A percentile compares a stretch with the other conserved stretches of the same genome.
Evolutionary conservation across 2,113 vertebrate species (phyloP).

Genomic region (Neolamprologus sp.): DNA sequence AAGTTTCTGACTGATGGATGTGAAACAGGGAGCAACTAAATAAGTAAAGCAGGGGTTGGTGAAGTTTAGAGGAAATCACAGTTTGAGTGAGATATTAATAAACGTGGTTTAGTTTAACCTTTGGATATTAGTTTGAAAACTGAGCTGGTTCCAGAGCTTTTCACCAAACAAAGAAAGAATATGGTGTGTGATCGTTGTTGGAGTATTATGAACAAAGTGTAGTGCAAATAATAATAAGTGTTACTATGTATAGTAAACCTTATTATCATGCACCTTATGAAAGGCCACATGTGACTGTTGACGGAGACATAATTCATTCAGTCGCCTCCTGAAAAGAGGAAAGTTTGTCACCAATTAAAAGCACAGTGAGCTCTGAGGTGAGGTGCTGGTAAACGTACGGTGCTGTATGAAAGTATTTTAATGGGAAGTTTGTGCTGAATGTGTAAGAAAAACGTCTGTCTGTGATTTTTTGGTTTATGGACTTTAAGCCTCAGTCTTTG

Average conservation of each 20-base stretch:
- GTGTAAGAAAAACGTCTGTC: background rate
- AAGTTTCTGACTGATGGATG: conserved; percentile 6
- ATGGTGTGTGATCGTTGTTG: fast-evolving
- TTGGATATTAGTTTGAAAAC: fast-evolving
- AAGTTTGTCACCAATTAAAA: background rate
- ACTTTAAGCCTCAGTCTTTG: background rate
- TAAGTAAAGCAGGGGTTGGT: background rate
- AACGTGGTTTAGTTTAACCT: background rate
- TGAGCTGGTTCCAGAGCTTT: background rate
- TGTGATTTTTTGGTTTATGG: background rate
- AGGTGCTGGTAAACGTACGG: background rate
- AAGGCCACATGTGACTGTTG: background rate
- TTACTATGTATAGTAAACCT: fast-evolving
- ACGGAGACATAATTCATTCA: background rate
- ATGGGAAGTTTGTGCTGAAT: fast-evolving
- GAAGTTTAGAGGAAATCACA: background rate
- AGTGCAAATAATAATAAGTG: background rate
- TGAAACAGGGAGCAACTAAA: background rate
- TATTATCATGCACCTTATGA: background rate
- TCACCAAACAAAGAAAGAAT: background rate
- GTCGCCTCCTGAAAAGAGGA: background rate
- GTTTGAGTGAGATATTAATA: background rate
- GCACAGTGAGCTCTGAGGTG: background rate
- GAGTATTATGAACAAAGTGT: background rate
- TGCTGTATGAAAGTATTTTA: fast-evolving